phyloP scores from a whole-genome alignment of 2,113 vertebrate genomes.

The Clupea harengus region DNA sequence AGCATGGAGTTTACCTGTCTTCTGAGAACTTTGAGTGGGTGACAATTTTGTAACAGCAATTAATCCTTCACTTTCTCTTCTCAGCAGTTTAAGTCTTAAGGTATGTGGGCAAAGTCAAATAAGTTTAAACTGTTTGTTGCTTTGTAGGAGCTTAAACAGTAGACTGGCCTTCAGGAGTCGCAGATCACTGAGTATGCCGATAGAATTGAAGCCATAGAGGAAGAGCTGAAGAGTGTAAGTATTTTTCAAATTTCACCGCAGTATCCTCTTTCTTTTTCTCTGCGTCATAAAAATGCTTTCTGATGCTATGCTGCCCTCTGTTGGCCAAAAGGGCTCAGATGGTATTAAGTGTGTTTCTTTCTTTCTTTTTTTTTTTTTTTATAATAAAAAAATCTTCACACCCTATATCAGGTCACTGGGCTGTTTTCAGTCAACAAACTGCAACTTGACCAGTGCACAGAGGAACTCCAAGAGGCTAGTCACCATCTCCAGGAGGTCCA shows the following conservation, averaged over 20 bases:
- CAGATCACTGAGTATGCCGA: slow-evolving; percentile 79
- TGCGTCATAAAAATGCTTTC: neutral
- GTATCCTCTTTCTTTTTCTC: neutral
- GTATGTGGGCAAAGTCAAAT: neutral
- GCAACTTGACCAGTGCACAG: slow-evolving; percentile 78
- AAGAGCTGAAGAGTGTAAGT: slow-evolving; percentile 83
- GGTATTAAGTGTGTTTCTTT: neutral
- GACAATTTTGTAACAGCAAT: neutral
- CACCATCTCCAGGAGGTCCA: slow-evolving; percentile 80
- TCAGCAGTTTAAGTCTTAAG: neutral
- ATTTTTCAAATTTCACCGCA: slow-evolving; percentile 4
- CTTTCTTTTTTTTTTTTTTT: neutral
- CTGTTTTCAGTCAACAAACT: slow-evolving; percentile 81
- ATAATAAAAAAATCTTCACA: neutral
- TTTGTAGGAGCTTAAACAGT: slow-evolving; percentile 77
- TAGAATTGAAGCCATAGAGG: slow-evolving; percentile 81
- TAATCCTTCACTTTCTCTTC: neutral
- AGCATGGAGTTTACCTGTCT: slow-evolving; percentile 91
- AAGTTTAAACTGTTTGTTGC: neutral
- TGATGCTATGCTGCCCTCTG: neutral
- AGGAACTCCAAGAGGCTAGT: slow-evolving; percentile 76
- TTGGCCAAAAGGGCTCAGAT: neutral
- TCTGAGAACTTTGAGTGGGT: slow-evolving; percentile 90
- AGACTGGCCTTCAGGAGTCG: slow-evolving; percentile 81
- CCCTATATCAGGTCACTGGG: slow-evolving; percentile 74